Evolutionary conservation across 2,113 vertebrate species (phyloP).

Genomic region (Scolopax mira): DNA sequence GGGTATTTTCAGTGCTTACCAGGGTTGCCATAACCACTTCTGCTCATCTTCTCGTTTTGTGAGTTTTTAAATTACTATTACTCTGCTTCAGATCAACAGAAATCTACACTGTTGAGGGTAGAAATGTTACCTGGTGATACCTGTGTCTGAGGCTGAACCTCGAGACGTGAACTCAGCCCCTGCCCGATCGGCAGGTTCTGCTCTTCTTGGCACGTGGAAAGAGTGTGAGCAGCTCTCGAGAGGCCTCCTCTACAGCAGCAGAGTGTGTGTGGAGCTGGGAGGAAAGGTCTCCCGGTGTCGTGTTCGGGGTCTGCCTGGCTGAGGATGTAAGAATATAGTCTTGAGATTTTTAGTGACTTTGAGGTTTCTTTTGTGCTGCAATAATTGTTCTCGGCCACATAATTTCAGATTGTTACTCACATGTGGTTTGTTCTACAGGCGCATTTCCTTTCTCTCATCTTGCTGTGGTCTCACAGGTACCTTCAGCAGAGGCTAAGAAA

Average conservation of each 20-base stretch:
- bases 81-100: neutral
- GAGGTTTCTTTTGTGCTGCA: neutral
- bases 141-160: neutral
- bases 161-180: neutral
- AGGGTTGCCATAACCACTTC: neutral
- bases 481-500: neutral
- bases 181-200: neutral
- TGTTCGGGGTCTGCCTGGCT: neutral
- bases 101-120: neutral
- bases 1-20: fast-evolving
- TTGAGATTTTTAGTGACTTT: neutral
- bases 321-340: neutral
- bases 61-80: neutral
- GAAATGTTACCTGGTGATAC: neutral
- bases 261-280: neutral
- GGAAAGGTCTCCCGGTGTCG: fast-evolving
- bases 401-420: constrained; percentile 1
- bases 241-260: neutral
- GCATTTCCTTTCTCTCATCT: neutral
- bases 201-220: fast-evolving
- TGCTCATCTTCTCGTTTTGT: neutral
- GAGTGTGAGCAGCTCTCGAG: neutral
- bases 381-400: neutral
- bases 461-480: neutral
- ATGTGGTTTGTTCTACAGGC: neutral